Evolutionary conservation across 2,888 invertebrate species (phyloP), one percentile per base, ranked within the genome.

Genomic region (Oeneis ivallda): DNA sequence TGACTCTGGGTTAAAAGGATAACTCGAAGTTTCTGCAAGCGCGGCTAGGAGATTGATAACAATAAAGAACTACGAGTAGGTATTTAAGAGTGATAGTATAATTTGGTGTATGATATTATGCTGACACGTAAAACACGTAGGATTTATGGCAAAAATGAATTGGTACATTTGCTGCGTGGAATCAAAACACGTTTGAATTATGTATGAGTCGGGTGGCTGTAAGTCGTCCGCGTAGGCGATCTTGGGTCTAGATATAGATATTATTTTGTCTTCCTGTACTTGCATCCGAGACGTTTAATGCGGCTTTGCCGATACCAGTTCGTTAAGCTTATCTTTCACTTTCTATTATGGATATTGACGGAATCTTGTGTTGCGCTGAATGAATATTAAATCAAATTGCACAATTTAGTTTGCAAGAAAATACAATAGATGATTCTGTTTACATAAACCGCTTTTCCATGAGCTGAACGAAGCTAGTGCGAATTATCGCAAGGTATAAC

Each of bases 201-300:
- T 85, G 82, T 80, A 83, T 81, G 73, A 74, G 68, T 69, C 74
- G 73, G 76, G 78, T 76, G 72, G 76, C 71, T 76, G 75, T 81
- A 80, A 82, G 77, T 81, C 81, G 79, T 79, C 75, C 68, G 80
- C 80, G 84, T 85, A 79, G 86, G 85, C 82, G 83, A 83, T 84
- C 77, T 73, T 72, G 78, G 79, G 82, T 68, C 67, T 67, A 71
- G 78, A 80, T 79, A 80, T 77, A 81, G 79, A 80, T 81, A 78
- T 81, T 82, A 82, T 81, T 82, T 81, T 78, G 80, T 82, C 76
- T 79, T 76, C 77, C 78, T 76, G 79, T 78, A 78, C 72, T 74
- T 79, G 75, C 75, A 68, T 75, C 65, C 71, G 70, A 72, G 69
- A 70, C 72, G 65, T 68, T 74, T 75, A 74, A 71, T 74, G 75